phyloP scores from a whole-genome alignment of 30 jellyfish, hydroid and myxozoan species.

The Catostylus mosaicus region DNA sequence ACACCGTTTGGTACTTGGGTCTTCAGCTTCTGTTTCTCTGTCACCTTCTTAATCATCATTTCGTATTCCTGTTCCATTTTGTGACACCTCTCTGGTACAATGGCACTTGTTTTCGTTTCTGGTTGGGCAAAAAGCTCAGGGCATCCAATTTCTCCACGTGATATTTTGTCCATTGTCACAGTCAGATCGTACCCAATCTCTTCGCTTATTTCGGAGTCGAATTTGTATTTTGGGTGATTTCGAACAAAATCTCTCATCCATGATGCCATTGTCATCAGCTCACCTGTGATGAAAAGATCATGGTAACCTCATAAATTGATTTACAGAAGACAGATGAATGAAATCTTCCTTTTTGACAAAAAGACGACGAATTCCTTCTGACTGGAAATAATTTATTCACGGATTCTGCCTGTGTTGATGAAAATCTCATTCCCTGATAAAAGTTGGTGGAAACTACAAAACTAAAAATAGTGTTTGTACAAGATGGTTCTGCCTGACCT shows the following conservation, averaged over 20 bases:
- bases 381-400: too few species aligned
- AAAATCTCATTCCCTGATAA: too few species aligned
- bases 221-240: slow-evolving; percentile 86
- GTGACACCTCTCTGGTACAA: slow-evolving; percentile 84
- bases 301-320: too few species aligned
- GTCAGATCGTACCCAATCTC: slow-evolving; percentile 86
- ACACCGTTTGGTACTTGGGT: neutral
- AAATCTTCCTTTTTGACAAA: neutral
- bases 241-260: slow-evolving; percentile 92
- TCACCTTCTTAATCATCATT: slow-evolving; percentile 46
- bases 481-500: too few species aligned
- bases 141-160: slow-evolving; percentile 88
- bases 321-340: too few species aligned
- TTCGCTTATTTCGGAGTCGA: slow-evolving; percentile 85
- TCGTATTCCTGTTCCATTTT: slow-evolving; percentile 86
- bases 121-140: slow-evolving; percentile 94
- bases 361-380: too few species aligned
- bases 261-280: slow-evolving; percentile 84
- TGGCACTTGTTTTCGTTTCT: slow-evolving; percentile 81
- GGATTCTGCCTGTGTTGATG: too few species aligned
- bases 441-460: too few species aligned
- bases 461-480: too few species aligned
- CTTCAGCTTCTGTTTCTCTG: slow-evolving; percentile 43
- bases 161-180: slow-evolving; percentile 69
- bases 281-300: slow-evolving; percentile 47